Percentiles rank a stretch among this genome's conserved stretches.
These are phyloP conservation scores for Polypterus senegalus DNA, from an alignment of 2,113 vertebrate species.

Conservation along the genomic window DNA sequence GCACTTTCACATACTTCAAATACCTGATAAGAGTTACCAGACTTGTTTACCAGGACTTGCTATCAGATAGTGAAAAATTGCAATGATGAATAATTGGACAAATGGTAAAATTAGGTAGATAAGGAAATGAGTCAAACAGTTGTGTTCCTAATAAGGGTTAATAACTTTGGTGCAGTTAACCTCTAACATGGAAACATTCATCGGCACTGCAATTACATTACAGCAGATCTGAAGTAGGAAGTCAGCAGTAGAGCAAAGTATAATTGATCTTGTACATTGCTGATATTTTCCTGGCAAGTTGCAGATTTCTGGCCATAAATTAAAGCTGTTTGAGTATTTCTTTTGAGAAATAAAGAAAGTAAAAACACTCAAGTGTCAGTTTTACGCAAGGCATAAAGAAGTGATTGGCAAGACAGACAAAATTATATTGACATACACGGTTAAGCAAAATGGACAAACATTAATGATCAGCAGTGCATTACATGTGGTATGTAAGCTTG, in stretches of 20 bases:
- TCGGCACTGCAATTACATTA: slow-evolving; percentile 11
- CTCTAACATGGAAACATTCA: slow-evolving; percentile 34
- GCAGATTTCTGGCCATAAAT: too few species aligned
- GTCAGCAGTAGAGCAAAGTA: background rate
- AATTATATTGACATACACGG: too few species aligned
- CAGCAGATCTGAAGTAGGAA: slow-evolving; percentile 6
- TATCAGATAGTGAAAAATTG: slow-evolving; percentile 73
- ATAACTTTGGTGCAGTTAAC: slow-evolving; percentile 55
- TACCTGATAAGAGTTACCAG: slow-evolving; percentile 71
- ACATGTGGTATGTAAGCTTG: too few species aligned
- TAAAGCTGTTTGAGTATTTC: too few species aligned
- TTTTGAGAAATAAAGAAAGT: too few species aligned
- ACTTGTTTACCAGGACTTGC: slow-evolving; percentile 71
- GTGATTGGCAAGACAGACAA: too few species aligned
- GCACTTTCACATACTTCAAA: slow-evolving; percentile 55
- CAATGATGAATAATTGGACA: slow-evolving; percentile 65
- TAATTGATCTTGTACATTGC: background rate
- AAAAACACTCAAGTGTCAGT: too few species aligned
- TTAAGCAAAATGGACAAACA: too few species aligned
- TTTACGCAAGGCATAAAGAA: too few species aligned
- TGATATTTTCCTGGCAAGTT: too few species aligned
- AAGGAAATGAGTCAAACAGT: slow-evolving; percentile 68
- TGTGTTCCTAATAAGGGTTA: slow-evolving; percentile 61
- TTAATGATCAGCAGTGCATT: too few species aligned
- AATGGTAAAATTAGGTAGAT: slow-evolving; percentile 71